Evolutionary conservation across 30 jellyfish, hydroid and myxozoan genomes (phyloP).

Genomic region (Morbakka virulenta): DNA sequence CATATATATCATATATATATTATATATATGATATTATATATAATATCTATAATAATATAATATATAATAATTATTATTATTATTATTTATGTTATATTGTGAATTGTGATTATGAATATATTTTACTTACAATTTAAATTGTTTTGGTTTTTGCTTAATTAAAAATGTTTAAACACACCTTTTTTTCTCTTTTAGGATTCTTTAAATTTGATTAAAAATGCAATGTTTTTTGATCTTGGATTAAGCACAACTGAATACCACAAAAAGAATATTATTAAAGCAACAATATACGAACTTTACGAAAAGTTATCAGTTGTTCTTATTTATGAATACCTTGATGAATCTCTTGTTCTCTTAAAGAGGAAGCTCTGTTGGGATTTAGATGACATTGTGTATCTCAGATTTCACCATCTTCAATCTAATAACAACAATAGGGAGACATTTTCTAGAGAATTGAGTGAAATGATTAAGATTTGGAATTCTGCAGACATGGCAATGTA

Average conservation of each 20-base stretch:
- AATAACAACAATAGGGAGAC: slow-evolving; percentile 53
- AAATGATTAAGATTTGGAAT: slow-evolving; percentile 66
- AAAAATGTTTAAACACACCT: too few relatives aligned
- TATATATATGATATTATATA: too few relatives aligned
- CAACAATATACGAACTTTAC: slow-evolving; percentile 82
- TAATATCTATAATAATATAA: too few relatives aligned
- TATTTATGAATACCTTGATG: slow-evolving; percentile 89
- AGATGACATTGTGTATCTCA: slow-evolving; percentile 82
- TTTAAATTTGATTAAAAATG: slow-evolving; percentile 81
- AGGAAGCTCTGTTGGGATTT: slow-evolving; percentile 83
- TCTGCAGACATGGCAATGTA: slow-evolving; percentile 81
- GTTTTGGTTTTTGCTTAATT: too few relatives aligned
- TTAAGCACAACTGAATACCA: slow-evolving; percentile 96
- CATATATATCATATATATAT: too few relatives aligned
- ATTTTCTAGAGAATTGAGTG: slow-evolving; percentile 60
- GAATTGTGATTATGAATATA: not conserved
- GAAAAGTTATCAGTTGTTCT: slow-evolving; percentile 82
- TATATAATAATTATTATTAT: too few relatives aligned
- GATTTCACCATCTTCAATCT: slow-evolving; percentile 66
- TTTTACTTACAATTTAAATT: not conserved
- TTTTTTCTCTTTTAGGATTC: slow-evolving; percentile 69
- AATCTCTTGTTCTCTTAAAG: slow-evolving; percentile 70
- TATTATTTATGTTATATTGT: too few relatives aligned
- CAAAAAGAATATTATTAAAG: slow-evolving; percentile 67
- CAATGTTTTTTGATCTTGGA: slow-evolving; percentile 95